Percentiles rank a stretch among this genome's conserved stretches.
These are phyloP conservation scores for Parnassius mnemosyne DNA, from an alignment of 2,888 invertebrate species.

Conservation along the genomic window DNA sequence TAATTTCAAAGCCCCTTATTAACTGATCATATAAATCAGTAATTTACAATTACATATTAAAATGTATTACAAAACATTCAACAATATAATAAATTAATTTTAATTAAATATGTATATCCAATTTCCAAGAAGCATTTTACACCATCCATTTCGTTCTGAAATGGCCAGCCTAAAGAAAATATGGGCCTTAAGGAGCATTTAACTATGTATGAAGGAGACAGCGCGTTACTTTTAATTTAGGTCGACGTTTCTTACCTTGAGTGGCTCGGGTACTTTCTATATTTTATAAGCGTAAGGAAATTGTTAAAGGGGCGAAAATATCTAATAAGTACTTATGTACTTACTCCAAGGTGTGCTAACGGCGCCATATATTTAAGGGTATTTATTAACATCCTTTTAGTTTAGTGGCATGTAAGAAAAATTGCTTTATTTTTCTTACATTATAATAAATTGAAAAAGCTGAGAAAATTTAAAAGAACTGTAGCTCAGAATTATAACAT, in stretches of 20 bases:
- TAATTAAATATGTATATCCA: conserved; percentile 61
- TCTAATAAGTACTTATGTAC: conserved; percentile 26
- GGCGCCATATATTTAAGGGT: conserved; percentile 15
- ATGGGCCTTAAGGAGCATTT: conserved; percentile 72
- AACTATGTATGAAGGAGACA: conserved; percentile 76
- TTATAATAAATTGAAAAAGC: too few species aligned
- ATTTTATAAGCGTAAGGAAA: conserved; percentile 54
- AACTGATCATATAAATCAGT: too few species aligned
- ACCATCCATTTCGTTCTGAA: conserved; percentile 66
- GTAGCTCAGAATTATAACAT: too few species aligned
- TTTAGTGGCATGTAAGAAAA: too few species aligned
- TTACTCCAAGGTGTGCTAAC: conserved; percentile 17
- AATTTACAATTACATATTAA: too few species aligned
- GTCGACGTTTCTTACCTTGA: conserved; percentile 58
- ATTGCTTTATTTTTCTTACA: too few species aligned
- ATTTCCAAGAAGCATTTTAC: conserved; percentile 67
- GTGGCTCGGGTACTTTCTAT: conserved; percentile 53
- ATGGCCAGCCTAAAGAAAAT: conserved; percentile 65
- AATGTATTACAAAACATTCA: too few species aligned
- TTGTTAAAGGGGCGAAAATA: conserved; percentile 41
- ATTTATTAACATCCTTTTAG: too few species aligned
- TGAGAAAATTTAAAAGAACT: too few species aligned
- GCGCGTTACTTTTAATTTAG: conserved; percentile 75
- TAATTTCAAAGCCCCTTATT: too few species aligned
- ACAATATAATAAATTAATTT: too few species aligned